phyloP scores from a whole-genome alignment of 2,888 invertebrate species.

The Leptura quadrifasciata region DNA sequence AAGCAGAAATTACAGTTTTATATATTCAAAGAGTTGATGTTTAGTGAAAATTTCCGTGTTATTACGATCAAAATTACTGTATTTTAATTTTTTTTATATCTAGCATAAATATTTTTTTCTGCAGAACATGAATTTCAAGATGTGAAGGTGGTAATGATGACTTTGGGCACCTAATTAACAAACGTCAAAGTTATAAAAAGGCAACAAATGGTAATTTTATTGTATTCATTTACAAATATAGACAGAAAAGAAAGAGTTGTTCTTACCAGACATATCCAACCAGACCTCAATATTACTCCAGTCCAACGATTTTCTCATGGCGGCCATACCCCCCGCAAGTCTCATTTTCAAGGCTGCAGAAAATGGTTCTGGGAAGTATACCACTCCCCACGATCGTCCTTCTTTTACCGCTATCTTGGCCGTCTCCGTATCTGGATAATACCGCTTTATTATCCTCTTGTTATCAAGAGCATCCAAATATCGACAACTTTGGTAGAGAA shows the following conservation, averaged over 20 bases:
- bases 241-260: background rate
- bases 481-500: slow-evolving; percentile 80
- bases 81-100: too few species aligned
- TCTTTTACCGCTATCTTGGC: slow-evolving; percentile 84
- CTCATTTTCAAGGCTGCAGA: slow-evolving; percentile 90
- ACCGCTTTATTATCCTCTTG: slow-evolving; percentile 81
- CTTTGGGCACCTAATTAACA: too few species aligned
- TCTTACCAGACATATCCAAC: slow-evolving; percentile 92
- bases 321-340: slow-evolving; percentile 86
- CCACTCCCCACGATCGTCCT: slow-evolving; percentile 91
- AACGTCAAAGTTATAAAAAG: too few species aligned
- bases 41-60: too few species aligned
- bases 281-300: slow-evolving; percentile 92
- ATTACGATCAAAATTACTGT: too few species aligned
- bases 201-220: too few species aligned
- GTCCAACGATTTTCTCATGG: slow-evolving; percentile 90
- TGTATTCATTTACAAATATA: too few species aligned
- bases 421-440: slow-evolving; percentile 80
- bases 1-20: too few species aligned
- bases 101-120: too few species aligned
- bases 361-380: slow-evolving; percentile 93
- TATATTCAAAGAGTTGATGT: too few species aligned
- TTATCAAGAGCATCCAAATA: slow-evolving; percentile 78
- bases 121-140: too few species aligned
- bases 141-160: too few species aligned